Evolutionary conservation across 1,140 invertebrate genomes (phyloP).

Genomic region (Apis dorsata): DNA sequence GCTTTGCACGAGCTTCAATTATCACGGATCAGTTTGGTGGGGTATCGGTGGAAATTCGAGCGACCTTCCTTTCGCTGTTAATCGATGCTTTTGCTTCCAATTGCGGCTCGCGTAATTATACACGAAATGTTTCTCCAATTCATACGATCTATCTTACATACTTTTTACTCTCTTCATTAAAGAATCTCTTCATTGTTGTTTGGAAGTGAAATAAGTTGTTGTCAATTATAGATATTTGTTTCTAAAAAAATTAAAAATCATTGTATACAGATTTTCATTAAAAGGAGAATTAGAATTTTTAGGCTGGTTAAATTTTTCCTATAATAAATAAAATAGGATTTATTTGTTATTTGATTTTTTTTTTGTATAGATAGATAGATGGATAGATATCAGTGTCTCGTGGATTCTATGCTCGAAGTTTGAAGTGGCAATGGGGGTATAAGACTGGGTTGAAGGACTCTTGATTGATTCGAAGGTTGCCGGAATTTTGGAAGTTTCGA

Average conservation of each 20-base stretch:
- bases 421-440: background rate
- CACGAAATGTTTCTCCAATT: background rate
- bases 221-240: too few species aligned
- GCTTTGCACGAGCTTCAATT: constrained; percentile 12
- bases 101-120: background rate
- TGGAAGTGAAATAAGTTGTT: too few species aligned
- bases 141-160: background rate
- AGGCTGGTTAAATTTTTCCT: too few species aligned
- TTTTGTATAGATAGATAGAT: fast-evolving
- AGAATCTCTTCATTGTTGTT: too few species aligned
- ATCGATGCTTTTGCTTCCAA: constrained; percentile 15
- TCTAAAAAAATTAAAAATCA: too few species aligned
- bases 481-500: constrained; percentile 26
- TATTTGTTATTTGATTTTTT: too few species aligned
- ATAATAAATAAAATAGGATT: too few species aligned
- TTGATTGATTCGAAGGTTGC: constrained; percentile 26
- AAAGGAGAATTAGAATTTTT: too few species aligned
- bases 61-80: constrained; percentile 21
- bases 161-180: too few species aligned
- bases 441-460: background rate
- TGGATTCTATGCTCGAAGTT: background rate
- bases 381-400: background rate
- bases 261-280: too few species aligned
- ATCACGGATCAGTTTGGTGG: constrained; percentile 3
- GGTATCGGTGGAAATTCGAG: constrained; percentile 24